Percentiles rank a stretch among this genome's conserved stretches.
Evolutionary conservation across 2,113 vertebrate genomes (phyloP).

Genomic region (Thalassarche chlororhynchos): DNA sequence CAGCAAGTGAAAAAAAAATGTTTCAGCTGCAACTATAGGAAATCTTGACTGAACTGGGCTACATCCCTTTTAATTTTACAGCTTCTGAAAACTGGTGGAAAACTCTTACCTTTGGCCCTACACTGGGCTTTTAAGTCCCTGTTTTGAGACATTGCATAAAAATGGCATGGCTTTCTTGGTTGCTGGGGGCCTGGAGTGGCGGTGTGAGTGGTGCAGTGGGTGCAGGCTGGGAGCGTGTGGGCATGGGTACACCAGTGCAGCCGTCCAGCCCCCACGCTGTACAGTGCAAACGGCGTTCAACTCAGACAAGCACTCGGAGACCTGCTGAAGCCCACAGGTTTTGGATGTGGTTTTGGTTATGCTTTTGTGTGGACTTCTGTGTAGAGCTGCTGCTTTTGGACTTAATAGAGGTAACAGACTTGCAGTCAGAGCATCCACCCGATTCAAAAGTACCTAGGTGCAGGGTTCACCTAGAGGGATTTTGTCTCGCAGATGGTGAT

Average conservation of each 20-base stretch:
- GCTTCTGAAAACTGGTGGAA: neutral
- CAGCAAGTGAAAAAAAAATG: neutral
- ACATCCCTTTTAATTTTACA: neutral
- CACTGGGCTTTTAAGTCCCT: neutral
- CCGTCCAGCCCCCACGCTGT: rapidly evolving
- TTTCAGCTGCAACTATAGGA: neutral
- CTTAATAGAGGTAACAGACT: neutral
- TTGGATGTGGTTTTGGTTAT: neutral
- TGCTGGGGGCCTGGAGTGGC: rapidly evolving
- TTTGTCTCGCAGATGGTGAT: neutral
- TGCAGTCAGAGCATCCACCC: neutral
- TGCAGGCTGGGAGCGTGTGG: neutral
- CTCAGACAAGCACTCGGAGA: neutral
- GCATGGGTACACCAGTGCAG: rapidly evolving
- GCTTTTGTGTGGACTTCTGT: neutral
- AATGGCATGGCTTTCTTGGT: neutral
- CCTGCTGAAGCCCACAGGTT: neutral
- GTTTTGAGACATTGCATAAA: neutral
- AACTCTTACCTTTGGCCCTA: neutral
- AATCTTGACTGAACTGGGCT: neutral
- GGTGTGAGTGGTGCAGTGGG: no score
- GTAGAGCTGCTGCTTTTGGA: neutral
- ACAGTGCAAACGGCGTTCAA: neutral
- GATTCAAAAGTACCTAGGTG: neutral
- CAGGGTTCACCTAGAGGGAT: neutral